phyloP scores from a whole-genome alignment of 1,140 invertebrate genomes.

The Tetramorium alpestre region DNA sequence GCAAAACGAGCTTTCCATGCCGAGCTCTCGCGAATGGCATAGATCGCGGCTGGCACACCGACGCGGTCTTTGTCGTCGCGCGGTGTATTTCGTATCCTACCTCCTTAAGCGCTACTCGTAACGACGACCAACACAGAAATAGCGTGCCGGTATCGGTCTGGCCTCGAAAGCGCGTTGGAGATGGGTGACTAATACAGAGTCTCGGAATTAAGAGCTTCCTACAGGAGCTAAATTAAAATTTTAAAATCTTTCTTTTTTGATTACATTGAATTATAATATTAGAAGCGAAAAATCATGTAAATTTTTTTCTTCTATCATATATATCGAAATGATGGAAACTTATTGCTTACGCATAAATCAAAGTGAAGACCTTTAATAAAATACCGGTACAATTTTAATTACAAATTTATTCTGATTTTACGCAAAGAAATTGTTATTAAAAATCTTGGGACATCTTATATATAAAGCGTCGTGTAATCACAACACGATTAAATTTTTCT shows the following conservation, averaged over 20 bases:
- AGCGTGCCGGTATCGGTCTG: constrained; percentile 12
- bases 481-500: not conserved
- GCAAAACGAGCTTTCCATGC: not conserved
- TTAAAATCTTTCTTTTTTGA: not conserved
- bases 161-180: constrained; percentile 20
- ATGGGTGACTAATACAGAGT: constrained; percentile 13
- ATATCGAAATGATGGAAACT: not conserved
- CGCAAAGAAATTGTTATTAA: not conserved
- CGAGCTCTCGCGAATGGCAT: constrained; percentile 10
- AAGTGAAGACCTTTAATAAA: not conserved
- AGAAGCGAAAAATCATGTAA: not conserved
- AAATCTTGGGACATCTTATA: not conserved
- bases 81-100: constrained; percentile 46
- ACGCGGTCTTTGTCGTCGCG: constrained; percentile 48
- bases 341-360: not conserved
- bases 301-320: not conserved
- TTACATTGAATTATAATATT: not conserved
- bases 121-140: constrained; percentile 10
- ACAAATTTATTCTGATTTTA: not conserved
- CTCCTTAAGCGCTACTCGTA: constrained; percentile 20
- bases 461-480: not conserved
- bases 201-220: not conserved
- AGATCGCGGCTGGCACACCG: not conserved
- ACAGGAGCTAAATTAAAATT: not conserved
- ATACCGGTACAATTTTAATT: not conserved